Conservation (phyloP, 2,113 vertebrate genomes). For the Asarcornis scutulata region DNA sequence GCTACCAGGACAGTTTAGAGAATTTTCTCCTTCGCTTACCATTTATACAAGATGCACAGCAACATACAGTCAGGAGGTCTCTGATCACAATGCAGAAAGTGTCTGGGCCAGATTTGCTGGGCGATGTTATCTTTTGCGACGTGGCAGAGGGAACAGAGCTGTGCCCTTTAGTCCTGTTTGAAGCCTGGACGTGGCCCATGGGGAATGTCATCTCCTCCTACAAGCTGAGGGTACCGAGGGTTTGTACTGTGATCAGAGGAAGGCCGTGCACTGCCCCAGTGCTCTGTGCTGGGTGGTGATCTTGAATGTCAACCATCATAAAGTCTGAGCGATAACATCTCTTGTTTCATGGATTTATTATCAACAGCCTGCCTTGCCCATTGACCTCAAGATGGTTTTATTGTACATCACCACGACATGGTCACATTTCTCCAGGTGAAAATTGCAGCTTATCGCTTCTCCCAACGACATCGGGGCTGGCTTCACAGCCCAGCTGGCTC, state of each 20-base stretch:
- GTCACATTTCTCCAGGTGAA: constrained; percentile 39
- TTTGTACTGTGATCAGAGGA: neutral
- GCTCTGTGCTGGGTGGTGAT: constrained; percentile 51
- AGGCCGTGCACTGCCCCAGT: neutral
- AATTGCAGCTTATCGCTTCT: constrained; percentile 39
- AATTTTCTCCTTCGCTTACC: neutral
- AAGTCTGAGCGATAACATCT: constrained; percentile 36
- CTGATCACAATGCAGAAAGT: neutral
- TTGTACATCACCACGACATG: constrained; percentile 28
- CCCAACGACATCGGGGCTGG: neutral
- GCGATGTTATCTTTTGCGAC: neutral
- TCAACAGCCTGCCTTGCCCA: constrained; percentile 26
- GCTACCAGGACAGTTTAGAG: neutral
- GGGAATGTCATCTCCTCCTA: neutral
- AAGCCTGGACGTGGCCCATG: neutral
- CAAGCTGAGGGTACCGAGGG: neutral
- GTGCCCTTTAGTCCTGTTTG: neutral
- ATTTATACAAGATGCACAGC: neutral
- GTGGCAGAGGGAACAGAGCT: neutral
- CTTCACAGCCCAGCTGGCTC: neutral
- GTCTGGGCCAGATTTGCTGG: neutral
- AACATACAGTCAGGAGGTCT: neutral
- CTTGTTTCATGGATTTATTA: constrained; percentile 59
- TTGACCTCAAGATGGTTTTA: constrained; percentile 64
- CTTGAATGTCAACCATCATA: constrained; percentile 41